These are phyloP conservation scores for Hydrophis major DNA, from an alignment of 2,797 vertebrate genomes.

Conservation along the genomic window DNA sequence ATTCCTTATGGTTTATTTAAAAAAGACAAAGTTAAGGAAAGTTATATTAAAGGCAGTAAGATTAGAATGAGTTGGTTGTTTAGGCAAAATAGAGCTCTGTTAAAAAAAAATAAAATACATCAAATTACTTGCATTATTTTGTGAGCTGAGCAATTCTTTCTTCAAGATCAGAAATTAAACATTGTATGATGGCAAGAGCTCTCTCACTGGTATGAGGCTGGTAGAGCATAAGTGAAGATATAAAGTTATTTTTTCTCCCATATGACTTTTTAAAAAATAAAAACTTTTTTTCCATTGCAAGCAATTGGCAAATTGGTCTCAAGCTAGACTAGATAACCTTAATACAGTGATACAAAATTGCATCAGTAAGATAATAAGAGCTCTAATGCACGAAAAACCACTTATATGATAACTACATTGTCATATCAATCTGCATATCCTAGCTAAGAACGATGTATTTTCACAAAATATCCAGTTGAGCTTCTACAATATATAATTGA, in stretches of 20 bases:
- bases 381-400: neutral
- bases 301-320: neutral
- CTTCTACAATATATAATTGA: neutral
- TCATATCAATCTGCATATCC: neutral
- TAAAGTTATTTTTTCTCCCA: neutral
- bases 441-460: neutral
- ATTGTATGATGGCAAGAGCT: neutral
- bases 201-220: neutral
- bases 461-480: neutral
- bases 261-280: neutral
- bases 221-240: neutral
- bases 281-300: neutral
- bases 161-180: neutral
- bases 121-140: neutral
- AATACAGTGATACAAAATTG: neutral
- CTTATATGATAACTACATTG: neutral
- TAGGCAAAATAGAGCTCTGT: neutral
- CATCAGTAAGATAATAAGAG: neutral
- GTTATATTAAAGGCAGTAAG: neutral
- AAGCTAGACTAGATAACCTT: neutral
- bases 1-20: neutral
- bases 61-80: constrained; percentile 4
- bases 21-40: neutral
- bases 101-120: neutral
- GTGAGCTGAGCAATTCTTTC: neutral